Evolutionary conservation across 2,113 vertebrate genomes (phyloP).

Genomic region (Narcine bancroftii): DNA sequence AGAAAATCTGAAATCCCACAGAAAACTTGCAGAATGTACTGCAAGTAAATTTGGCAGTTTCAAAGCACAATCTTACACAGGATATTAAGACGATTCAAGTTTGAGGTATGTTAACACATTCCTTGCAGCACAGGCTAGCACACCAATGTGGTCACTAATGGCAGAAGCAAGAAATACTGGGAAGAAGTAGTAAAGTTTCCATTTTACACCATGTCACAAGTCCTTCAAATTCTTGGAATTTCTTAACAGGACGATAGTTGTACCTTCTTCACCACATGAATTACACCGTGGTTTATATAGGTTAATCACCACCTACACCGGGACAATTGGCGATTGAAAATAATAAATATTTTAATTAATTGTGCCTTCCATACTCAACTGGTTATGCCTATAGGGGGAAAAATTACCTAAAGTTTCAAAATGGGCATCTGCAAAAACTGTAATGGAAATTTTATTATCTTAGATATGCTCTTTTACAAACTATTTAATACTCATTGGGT

Average conservation of each 20-base stretch:
- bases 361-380: neutral
- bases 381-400: neutral
- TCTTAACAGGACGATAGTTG: neutral
- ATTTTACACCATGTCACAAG: neutral
- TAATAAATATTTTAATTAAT: neutral
- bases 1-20: neutral
- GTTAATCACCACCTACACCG: neutral
- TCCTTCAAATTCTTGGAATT: neutral
- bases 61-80: neutral
- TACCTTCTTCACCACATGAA: neutral
- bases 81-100: neutral
- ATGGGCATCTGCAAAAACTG: neutral
- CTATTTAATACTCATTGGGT: conserved; percentile 50
- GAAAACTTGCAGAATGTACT: neutral
- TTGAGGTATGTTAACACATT: neutral
- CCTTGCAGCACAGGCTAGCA: neutral
- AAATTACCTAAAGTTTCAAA: neutral
- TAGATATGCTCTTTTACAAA: neutral
- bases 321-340: neutral
- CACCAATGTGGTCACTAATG: neutral
- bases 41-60: neutral
- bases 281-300: neutral
- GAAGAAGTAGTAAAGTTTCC: neutral
- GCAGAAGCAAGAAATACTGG: neutral
- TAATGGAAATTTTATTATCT: neutral